A percentile compares a stretch with the other conserved stretches of the same genome.
These are phyloP conservation scores for Elymnias hypermnestra DNA, from an alignment of 1,140 invertebrate genomes.

Conservation along the genomic window DNA sequence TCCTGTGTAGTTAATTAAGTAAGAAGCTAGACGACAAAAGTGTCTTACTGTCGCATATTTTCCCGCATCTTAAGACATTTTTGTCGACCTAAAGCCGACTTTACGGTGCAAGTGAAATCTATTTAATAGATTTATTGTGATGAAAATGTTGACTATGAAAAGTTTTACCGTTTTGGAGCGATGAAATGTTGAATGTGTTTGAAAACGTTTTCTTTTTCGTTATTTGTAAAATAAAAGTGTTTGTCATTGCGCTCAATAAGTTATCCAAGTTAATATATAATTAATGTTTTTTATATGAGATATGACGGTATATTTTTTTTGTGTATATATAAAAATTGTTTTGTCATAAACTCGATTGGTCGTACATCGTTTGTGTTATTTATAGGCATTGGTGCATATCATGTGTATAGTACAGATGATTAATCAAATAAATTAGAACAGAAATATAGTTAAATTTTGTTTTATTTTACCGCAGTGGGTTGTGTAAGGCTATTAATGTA, in stretches of 20 bases:
- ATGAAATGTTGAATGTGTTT: constrained; percentile 10
- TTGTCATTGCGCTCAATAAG: constrained; percentile 33
- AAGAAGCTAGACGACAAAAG: constrained; percentile 2
- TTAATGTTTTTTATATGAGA: constrained; percentile 21
- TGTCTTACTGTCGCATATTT: constrained; percentile 2
- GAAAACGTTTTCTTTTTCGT: constrained; percentile 8
- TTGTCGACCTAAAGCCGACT: constrained; percentile 6
- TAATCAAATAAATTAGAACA: constrained; percentile 74
- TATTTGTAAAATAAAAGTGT: constrained; percentile 29
- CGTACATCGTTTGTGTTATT: constrained; percentile 63
- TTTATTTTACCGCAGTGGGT: too few species aligned
- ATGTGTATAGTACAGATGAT: constrained; percentile 73
- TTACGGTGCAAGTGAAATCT: constrained; percentile 30
- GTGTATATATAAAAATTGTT: constrained; percentile 44
- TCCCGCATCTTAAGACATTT: constrained; percentile 13
- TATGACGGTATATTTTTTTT: constrained; percentile 30
- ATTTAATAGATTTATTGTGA: constrained; percentile 36
- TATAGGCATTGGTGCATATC: constrained; percentile 74
- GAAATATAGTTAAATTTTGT: constrained; percentile 61
- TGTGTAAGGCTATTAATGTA: too few species aligned
- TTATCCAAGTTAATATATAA: constrained; percentile 20
- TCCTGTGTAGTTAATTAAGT: constrained; percentile 12
- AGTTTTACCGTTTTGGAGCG: constrained; percentile 19
- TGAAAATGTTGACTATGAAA: constrained; percentile 44
- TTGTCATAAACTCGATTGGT: constrained; percentile 45